Percentiles rank a stretch among this genome's conserved stretches.
These are phyloP conservation scores for Paralichthys olivaceus DNA, from an alignment of 2,113 vertebrate genomes.

Conservation along the genomic window DNA sequence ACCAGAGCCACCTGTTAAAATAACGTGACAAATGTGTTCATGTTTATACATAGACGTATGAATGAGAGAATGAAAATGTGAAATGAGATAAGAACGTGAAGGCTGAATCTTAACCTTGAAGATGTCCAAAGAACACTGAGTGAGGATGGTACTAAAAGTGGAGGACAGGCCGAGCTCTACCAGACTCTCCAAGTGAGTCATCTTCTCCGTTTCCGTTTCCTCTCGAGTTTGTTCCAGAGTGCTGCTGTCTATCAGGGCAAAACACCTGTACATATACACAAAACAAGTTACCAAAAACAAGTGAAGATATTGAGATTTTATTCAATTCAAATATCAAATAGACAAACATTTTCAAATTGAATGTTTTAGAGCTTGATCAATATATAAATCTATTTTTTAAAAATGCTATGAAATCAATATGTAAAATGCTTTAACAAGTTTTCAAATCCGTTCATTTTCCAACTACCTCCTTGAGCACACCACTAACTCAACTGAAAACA, in stretches of 20 bases:
- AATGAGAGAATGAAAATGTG: not conserved
- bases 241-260: slow-evolving; percentile 98
- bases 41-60: not conserved
- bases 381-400: not conserved
- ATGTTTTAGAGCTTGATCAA: not conserved
- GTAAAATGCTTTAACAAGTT: not conserved
- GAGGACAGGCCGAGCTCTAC: slow-evolving; percentile 97
- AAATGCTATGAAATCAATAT: not conserved
- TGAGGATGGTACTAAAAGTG: slow-evolving; percentile 98
- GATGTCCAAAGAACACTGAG: slow-evolving; percentile 96
- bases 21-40: slow-evolving; percentile 14
- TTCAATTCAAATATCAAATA: not conserved
- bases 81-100: not conserved
- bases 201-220: slow-evolving; percentile 98
- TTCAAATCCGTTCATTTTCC: not conserved
- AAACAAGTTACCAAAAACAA: not conserved
- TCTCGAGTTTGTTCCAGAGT: slow-evolving; percentile 97
- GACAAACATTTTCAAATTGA: not conserved
- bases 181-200: slow-evolving; percentile 97
- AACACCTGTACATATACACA: slow-evolving; percentile 85
- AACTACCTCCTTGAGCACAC: not conserved
- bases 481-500: not conserved
- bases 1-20: slow-evolving; percentile 90
- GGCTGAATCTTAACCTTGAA: slow-evolving; percentile 87
- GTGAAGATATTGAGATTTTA: not conserved